Evolutionary conservation across 1,140 invertebrate genomes (phyloP).

Genomic region (Riptortus pedestris): DNA sequence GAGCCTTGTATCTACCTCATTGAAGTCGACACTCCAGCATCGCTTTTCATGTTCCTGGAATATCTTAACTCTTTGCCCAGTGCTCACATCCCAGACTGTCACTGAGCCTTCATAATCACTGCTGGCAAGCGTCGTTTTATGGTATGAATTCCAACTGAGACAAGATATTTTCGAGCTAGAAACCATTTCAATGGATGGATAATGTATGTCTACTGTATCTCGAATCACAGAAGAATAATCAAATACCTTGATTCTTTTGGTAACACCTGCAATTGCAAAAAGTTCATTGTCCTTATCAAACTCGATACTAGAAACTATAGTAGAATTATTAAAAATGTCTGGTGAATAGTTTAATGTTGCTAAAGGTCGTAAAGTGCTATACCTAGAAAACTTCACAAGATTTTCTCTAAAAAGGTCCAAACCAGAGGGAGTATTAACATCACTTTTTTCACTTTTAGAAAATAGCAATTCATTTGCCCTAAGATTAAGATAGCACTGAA

Average conservation of each 20-base stretch:
- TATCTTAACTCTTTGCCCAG: constrained; percentile 58
- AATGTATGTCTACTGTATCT: constrained; percentile 78
- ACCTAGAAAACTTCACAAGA: constrained; percentile 79
- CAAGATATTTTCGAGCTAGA: constrained; percentile 91
- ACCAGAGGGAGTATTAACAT: constrained; percentile 39
- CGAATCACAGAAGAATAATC: constrained; percentile 79
- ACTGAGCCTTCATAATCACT: constrained; percentile 93
- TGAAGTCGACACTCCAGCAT: constrained; percentile 96
- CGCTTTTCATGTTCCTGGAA: constrained; percentile 90
- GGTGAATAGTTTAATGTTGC: constrained; percentile 84
- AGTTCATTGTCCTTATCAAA: constrained; percentile 95
- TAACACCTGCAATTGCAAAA: constrained; percentile 93
- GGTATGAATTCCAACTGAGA: constrained; percentile 88
- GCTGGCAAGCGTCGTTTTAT: constrained; percentile 80
- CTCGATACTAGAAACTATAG: constrained; percentile 92
- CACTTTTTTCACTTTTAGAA: constrained; percentile 36
- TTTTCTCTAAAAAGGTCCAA: constrained; percentile 76
- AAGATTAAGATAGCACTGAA: constrained; percentile 72
- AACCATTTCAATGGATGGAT: constrained; percentile 86
- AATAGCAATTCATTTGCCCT: constrained; percentile 61
- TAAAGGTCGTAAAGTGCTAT: constrained; percentile 63
- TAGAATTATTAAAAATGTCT: constrained; percentile 79
- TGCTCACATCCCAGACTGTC: constrained; percentile 83
- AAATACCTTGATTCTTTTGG: constrained; percentile 89
- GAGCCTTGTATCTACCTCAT: constrained; percentile 78